Percentiles rank a stretch among this genome's conserved stretches.
Conservation (phyloP, 2,797 vertebrate genomes). For the Melanotaenia boesemani region DNA sequence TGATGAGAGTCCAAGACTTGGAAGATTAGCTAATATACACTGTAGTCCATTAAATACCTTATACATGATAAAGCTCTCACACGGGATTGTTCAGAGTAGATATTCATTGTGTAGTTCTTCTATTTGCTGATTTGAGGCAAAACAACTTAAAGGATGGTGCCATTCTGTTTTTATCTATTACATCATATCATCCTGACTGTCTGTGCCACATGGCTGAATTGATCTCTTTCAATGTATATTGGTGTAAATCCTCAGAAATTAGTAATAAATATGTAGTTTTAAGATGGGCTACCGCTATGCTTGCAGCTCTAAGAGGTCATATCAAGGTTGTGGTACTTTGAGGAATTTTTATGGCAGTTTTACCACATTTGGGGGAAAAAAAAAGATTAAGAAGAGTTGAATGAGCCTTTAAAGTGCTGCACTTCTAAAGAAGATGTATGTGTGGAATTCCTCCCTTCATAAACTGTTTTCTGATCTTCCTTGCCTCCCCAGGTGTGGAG, state of each 20-base stretch:
- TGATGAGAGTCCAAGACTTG: conserved; percentile 29
- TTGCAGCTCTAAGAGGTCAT: too few relatives aligned
- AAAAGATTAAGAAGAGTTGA: neutral
- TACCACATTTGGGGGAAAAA: too few relatives aligned
- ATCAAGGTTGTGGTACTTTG: too few relatives aligned
- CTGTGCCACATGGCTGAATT: neutral
- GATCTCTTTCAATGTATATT: neutral
- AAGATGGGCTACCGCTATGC: too few relatives aligned
- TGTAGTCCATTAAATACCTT: conserved; percentile 37
- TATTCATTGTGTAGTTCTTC: neutral
- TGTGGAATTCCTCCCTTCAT: neutral
- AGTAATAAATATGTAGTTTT: neutral
- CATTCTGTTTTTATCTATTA: neutral
- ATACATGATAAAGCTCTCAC: conserved; percentile 55
- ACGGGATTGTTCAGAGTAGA: conserved; percentile 13
- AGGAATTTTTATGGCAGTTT: neutral
- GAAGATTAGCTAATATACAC: conserved; percentile 48
- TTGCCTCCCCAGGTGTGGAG: conserved; percentile 87
- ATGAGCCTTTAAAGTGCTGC: neutral
- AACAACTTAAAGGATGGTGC: neutral
- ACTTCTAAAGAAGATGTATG: neutral
- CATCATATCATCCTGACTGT: neutral
- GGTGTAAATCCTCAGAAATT: neutral
- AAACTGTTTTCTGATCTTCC: neutral
- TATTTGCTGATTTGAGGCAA: neutral